These are phyloP conservation scores for Myocastor coypus DNA, from an alignment of 2,113 vertebrate species.

Conservation along the genomic window DNA sequence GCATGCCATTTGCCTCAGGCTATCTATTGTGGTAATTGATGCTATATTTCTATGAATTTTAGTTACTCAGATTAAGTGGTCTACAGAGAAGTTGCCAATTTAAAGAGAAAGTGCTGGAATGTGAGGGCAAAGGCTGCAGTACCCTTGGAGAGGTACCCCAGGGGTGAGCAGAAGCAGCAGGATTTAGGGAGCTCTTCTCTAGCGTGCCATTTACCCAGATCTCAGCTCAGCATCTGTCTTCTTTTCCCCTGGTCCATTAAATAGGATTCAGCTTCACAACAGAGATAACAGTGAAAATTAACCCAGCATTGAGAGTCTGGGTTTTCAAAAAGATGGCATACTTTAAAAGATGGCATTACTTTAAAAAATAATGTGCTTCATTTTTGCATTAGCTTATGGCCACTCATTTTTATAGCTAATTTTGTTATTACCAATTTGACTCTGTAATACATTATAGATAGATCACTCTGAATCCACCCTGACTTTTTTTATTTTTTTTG, in stretches of 20 bases:
- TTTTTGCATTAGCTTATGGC: not conserved
- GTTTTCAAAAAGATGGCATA: not conserved
- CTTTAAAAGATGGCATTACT: not conserved
- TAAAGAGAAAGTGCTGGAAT: not conserved
- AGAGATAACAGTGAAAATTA: not conserved
- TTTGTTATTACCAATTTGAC: no score
- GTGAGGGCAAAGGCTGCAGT: accelerated
- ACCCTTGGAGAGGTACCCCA: not conserved
- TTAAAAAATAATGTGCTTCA: not conserved
- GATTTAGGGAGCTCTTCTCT: not conserved
- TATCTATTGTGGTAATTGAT: not conserved
- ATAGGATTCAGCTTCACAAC: not conserved
- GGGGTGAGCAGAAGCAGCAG: no score
- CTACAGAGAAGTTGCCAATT: not conserved
- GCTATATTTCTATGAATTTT: accelerated
- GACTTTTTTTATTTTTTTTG: not conserved
- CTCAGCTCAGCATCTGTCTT: not conserved
- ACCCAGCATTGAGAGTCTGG: not conserved
- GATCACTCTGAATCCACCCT: accelerated
- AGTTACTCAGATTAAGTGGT: not conserved
- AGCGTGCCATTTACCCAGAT: accelerated
- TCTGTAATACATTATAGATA: accelerated
- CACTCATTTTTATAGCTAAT: accelerated
- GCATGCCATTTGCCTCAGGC: not conserved
- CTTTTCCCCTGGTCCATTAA: not conserved